Base-by-base conservation (phyloP, 2,113 vertebrate species). In the Sturnus vulgaris region DNA sequence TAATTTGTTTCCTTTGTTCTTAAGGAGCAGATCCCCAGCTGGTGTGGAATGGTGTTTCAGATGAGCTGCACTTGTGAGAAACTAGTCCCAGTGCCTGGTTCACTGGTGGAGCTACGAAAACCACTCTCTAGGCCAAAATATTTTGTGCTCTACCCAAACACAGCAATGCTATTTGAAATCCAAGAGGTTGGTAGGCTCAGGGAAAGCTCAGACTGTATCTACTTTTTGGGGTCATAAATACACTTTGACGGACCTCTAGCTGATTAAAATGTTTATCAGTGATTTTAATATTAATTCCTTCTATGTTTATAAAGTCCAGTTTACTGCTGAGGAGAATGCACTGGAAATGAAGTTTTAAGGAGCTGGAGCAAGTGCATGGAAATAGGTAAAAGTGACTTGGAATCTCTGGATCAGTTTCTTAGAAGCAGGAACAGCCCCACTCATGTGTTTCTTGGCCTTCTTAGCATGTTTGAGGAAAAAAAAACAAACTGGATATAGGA, bases 1-100 rank as follows among this genome's bases (percentile, higher is more conserved):
- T 57, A 82, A 86, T 85, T 90, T 68, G 59, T 42, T 92, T 90
- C 90, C 86, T 94, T 95, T 97, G 93, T 94, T 96, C 95, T 93
- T 40, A 27, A 88, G 94, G 27, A 88, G 53, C 60, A 90, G 85
- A 94, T 92, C 56, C 72, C 53, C 76, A 88, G 94, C 72, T 88
- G 88, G 76, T 64, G 65, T 83, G 90, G 79, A 95, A 64, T 50
- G 82, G 68, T 35, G 64, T 88, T 81, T 88, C 57, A 33, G 88
- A 93, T 71, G 37, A 81, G 35, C 37, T 71, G 1, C 7, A 42
- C 39, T 63, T 76, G 37, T 93, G 85, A 83, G 75, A 92, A 81
- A 64, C 39, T 9, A 31, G 59, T 40, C 40, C 47, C 60, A 37
- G 75, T 27, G 50, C 12, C 44, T 83, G 30, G 11, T 28, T 13